Base-by-base conservation (phyloP, 2,113 vertebrate species). In the Pelvicachromis taeniatus region DNA sequence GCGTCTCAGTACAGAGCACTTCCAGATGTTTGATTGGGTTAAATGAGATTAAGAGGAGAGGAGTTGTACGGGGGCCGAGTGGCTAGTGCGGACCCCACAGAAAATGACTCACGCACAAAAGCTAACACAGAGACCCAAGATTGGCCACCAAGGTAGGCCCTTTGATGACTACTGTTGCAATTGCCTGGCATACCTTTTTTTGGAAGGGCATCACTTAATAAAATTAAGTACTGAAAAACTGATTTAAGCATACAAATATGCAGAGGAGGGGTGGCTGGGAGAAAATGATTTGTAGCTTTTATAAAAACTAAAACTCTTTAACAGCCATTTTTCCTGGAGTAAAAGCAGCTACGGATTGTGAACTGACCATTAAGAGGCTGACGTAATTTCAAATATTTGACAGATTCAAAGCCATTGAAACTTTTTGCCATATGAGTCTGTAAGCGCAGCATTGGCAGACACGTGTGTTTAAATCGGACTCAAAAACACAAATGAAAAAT, bases 21-120 rank as follows among this genome's bases (percentile, higher is more conserved):
- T 94, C 93, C 95, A 95, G 95, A 95, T 95, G 94, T 95, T 92
- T 94, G 89, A 94, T 88, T 86, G 38, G 86, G 85, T 90, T 92
- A 87, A 92, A 89, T 83, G 84, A 90, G 87, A 91, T 94, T 92
- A 83, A 80, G 78, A 54, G 54, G 63, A 80, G 80, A 85, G 10
- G 61, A 59, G 77, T 59, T 83, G 84, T 58, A 86, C 26, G 54
- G 82, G 86, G 85, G 59, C 58, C 35, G 56, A 86, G 89, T 40
- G 85, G 56, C 79, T 70, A 73, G 65, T 17, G 26, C 16, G 23
- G 92, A 92, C 88, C 82, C 77, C 88, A 91, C 89, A 92, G 88
- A 52, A 54, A 85, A 81, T 73, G 45, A 73, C 82, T 55, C 68
- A 45, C 83, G 83, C 89, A 85, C 59, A 88, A 33, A 79, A 53